phyloP scores from a whole-genome alignment of 2,888 invertebrate genomes.

The Troglohyphantes excavatus region DNA sequence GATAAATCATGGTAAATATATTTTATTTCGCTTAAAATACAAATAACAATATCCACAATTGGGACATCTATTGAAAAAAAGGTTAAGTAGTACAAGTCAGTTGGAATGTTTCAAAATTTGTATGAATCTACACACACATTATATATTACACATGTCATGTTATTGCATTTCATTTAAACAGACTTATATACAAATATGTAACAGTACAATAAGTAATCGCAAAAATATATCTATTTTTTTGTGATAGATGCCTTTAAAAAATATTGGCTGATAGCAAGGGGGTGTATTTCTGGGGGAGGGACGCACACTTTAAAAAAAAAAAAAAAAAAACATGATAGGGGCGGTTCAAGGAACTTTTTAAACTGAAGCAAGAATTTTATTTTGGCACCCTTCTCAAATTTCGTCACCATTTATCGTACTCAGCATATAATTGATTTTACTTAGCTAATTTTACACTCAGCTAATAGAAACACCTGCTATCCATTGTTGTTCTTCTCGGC shows the following conservation, averaged over 20 bases:
- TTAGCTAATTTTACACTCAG: too few relatives aligned
- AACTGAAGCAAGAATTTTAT: too few relatives aligned
- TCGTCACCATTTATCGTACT: too few relatives aligned
- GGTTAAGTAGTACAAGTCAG: constrained; percentile 30
- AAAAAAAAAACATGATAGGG: too few relatives aligned
- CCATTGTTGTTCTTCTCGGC: too few relatives aligned
- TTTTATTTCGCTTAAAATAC: constrained; percentile 72
- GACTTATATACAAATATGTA: constrained; percentile 30
- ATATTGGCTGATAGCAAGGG: too few relatives aligned
- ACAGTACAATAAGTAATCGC: neutral
- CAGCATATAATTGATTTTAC: too few relatives aligned
- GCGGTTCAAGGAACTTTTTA: too few relatives aligned
- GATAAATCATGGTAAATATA: constrained; percentile 38
- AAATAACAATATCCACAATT: constrained; percentile 52
- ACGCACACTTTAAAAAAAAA: too few relatives aligned
- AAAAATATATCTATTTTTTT: neutral
- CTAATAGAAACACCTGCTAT: too few relatives aligned
- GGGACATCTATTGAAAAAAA: constrained; percentile 30
- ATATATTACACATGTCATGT: constrained; percentile 42
- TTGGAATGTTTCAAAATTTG: constrained; percentile 16
- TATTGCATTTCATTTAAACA: constrained; percentile 11
- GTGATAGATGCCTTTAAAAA: neutral
- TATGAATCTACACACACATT: neutral
- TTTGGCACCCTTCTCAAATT: too few relatives aligned
- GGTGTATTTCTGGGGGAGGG: too few relatives aligned